Evolutionary conservation across 2,888 invertebrate species (phyloP).

Genomic region (Limulus polyphemus): DNA sequence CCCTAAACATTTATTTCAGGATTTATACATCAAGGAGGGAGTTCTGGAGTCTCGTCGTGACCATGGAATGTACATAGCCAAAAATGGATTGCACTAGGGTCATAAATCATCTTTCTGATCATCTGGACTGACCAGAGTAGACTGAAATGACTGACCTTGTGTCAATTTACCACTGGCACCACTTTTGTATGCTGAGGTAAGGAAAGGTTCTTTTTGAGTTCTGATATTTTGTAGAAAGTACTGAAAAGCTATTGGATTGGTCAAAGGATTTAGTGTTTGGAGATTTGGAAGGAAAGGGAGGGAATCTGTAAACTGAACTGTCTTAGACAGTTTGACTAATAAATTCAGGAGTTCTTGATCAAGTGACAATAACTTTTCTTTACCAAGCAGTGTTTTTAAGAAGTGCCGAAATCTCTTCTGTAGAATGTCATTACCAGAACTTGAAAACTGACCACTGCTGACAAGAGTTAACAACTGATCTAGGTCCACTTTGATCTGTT

Average conservation of each 20-base stretch:
- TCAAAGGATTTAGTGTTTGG: neutral
- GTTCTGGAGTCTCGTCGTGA: too few species aligned
- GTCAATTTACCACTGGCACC: too few species aligned
- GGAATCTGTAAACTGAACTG: slow-evolving; percentile 4
- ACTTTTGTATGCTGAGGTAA: too few species aligned
- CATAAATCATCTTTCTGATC: too few species aligned
- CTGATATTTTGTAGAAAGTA: neutral
- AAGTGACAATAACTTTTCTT: slow-evolving; percentile 11
- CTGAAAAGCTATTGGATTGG: neutral
- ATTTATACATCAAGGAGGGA: too few species aligned
- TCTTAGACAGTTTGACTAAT: slow-evolving; percentile 6
- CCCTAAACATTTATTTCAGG: too few species aligned
- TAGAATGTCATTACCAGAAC: neutral
- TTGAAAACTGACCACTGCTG: neutral
- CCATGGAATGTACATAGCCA: too few species aligned
- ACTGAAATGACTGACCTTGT: too few species aligned
- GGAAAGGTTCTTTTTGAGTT: too few species aligned
- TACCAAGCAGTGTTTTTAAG: slow-evolving; percentile 4
- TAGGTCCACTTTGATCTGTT: slow-evolving; percentile 15
- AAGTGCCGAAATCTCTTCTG: neutral
- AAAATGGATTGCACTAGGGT: too few species aligned
- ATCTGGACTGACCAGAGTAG: too few species aligned
- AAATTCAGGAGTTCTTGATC: slow-evolving; percentile 14
- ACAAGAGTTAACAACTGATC: slow-evolving; percentile 8
- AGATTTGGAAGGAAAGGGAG: too few species aligned